These are phyloP conservation scores for Rhopalosiphum padi DNA, from an alignment of 1,140 invertebrate species.

Conservation along the genomic window DNA sequence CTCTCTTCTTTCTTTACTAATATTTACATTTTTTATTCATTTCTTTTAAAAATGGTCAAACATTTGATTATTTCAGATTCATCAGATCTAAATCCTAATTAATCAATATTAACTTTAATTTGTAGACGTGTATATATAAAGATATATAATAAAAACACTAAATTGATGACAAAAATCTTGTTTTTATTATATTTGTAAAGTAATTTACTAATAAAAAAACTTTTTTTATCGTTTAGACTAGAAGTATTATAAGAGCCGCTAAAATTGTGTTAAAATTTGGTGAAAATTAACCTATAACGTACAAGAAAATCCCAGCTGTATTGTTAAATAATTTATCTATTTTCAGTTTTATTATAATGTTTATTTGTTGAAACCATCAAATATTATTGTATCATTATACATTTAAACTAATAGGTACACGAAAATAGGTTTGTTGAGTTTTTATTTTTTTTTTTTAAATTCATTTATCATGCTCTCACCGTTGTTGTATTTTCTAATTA, in stretches of 20 bases:
- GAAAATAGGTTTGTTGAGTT: background rate
- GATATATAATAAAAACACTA: no score
- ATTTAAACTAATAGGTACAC: background rate
- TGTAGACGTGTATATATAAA: no score
- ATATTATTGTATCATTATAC: background rate
- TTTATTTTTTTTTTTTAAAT: background rate
- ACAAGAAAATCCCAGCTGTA: background rate
- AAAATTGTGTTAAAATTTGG: background rate
- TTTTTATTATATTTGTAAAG: no score
- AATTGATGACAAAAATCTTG: no score
- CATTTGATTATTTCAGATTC: no score
- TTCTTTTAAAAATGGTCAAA: no score
- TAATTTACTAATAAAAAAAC: background rate
- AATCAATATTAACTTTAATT: no score
- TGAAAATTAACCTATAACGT: background rate
- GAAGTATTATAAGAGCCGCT: background rate
- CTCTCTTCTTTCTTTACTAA: no score
- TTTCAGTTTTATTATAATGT: background rate
- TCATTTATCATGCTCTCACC: constrained; percentile 19
- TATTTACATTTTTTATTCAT: no score
- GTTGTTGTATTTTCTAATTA: background rate
- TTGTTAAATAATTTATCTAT: background rate
- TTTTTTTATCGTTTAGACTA: background rate
- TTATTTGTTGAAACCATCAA: background rate
- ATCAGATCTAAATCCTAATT: no score